Evolutionary conservation across 2,113 vertebrate species (phyloP), one percentile per base, ranked within the genome.

Genomic region (Alexandromys fortis): DNA sequence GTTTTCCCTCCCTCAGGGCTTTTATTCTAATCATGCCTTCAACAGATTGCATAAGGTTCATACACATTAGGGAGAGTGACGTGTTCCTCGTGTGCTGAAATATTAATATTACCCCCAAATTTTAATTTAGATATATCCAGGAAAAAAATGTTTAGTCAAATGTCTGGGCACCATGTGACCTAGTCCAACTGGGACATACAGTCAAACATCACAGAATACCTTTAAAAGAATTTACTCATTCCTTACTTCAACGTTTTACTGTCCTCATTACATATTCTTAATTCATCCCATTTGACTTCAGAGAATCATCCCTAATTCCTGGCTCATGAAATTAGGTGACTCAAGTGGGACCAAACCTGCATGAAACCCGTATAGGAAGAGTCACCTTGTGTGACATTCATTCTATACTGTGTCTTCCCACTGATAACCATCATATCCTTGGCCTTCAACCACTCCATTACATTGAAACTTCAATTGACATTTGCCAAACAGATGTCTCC

Each of bases 11-110:
- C 26, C 35, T 70, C 11, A 12, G 7, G 12, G 1, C 0, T 92
- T 91, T 45, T 90, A 10, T 63, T 90, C 79, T 78, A 14, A 26
- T 52, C 30, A 42, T 33, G 28, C 12, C 16, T 73, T 94, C 63
- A 75, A 1, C 16, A 65, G 65, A 55, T 19, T 70, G 9, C 7
- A 73, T 82, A n/a, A 82, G 52, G 30, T 16, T 16, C 24, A 61
- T 4, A 10, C 22, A 68, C 17, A 52, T 28, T 49, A 33, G 2
- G 2, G 11, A n/a, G 0, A 45, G 3, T 9, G 67, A 61, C 2
- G 28, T 28, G 14, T 42, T 63, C 81, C 38, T 63, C 14, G 26
- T 58, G 10, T 4, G 73, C 5, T 92, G 33, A 68, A 65, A 45
- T 73, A 72, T 22, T 58, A 22, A 73, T 65, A 26, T 86, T 24